phyloP scores from a whole-genome alignment of 2,797 vertebrate species.

The Anabas testudineus region DNA sequence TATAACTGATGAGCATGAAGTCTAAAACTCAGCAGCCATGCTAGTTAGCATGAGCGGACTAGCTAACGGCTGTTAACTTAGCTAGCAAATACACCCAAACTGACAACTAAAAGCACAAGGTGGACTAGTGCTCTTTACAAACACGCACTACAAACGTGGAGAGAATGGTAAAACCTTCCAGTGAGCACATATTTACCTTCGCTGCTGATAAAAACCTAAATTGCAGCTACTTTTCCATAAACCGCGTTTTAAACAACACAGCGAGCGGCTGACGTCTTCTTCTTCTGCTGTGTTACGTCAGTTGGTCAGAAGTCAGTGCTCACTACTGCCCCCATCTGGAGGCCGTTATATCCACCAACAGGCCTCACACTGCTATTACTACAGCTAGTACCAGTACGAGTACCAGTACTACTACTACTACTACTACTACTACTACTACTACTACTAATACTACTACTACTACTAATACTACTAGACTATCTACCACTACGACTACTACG shows the following conservation, averaged over 20 bases:
- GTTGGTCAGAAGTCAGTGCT: rapidly evolving
- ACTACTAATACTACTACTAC: too few relatives aligned
- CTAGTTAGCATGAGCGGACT: constrained; percentile 9
- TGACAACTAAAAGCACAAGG: neutral
- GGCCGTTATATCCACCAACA: rapidly evolving
- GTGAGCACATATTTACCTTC: neutral
- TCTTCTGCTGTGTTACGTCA: constrained; percentile 7
- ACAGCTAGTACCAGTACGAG: too few relatives aligned
- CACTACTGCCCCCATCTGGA: constrained; percentile 16
- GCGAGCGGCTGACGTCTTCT: constrained; percentile 30
- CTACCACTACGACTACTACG: too few relatives aligned
- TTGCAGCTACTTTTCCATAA: constrained; percentile 16
- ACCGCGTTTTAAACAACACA: constrained; percentile 39
- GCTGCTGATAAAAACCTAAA: neutral
- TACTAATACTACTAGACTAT: too few relatives aligned
- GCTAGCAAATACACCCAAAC: constrained; percentile 1
- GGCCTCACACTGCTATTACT: too few relatives aligned
- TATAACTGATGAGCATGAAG: neutral
- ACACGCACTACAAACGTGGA: neutral
- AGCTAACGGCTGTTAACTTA: constrained; percentile 33
- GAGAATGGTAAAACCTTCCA: rapidly evolving
- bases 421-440: too few relatives aligned
- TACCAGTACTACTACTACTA: too few relatives aligned
- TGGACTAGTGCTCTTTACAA: rapidly evolving
- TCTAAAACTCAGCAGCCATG: constrained; percentile 5